A percentile compares a stretch with the other conserved stretches of the same genome.
Conservation (phyloP, 2,113 vertebrate species). For the Trematomus loennbergii region DNA sequence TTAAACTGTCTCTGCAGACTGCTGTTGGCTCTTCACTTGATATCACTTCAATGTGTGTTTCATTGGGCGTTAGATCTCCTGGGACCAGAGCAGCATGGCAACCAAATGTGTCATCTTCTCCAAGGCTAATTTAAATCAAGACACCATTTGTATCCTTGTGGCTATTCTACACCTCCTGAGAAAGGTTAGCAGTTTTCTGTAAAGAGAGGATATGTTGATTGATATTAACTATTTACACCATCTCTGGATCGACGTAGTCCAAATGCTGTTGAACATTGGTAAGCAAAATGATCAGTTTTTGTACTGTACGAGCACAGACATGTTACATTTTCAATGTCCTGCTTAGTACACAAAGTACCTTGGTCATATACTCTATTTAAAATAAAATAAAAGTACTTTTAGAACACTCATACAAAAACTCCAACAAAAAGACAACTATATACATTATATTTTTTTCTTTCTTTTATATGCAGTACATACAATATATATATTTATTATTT, state of each 20-base stretch:
- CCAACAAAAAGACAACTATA: not conserved
- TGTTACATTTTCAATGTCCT: not conserved
- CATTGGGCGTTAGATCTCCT: not conserved
- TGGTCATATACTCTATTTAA: not conserved
- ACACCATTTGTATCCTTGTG: not conserved
- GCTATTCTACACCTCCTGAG: constrained; percentile 9
- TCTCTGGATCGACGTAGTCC: not conserved
- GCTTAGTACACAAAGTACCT: not conserved
- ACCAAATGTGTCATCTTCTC: constrained; percentile 25
- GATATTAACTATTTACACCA: not conserved
- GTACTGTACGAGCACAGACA: not conserved
- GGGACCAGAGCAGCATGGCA: constrained; percentile 17
- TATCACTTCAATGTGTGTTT: too few species aligned
- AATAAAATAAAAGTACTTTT: not conserved
- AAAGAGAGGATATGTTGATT: not conserved
- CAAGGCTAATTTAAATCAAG: constrained; percentile 32
- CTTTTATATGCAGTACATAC: too few species aligned
- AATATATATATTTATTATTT: too few species aligned
- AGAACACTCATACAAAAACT: not conserved
- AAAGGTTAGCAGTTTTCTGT: not conserved
- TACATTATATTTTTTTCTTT: not conserved
- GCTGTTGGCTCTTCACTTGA: too few species aligned
- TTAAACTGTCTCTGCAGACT: too few species aligned
- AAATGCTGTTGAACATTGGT: not conserved
- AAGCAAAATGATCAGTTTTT: not conserved